These are phyloP conservation scores for Phenganax marumi DNA, from an alignment of 92 coral and sea anemone species.

Conservation along the genomic window DNA sequence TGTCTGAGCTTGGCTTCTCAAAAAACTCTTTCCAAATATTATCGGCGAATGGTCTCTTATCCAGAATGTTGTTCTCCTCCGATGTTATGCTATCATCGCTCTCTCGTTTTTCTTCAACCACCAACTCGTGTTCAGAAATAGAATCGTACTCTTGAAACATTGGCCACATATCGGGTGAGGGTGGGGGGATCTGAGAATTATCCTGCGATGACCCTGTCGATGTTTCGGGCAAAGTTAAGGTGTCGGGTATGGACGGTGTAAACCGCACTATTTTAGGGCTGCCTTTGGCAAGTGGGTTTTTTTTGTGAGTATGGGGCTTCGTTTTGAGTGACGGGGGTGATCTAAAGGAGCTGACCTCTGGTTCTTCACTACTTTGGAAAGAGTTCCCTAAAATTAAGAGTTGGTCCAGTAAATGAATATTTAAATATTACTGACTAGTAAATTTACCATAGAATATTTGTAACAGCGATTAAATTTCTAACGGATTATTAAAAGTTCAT, in stretches of 20 bases:
- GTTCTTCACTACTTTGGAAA: neutral
- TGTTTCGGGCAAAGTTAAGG: neutral
- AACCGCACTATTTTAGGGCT: neutral
- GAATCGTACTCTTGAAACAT: neutral
- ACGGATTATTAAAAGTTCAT: neutral
- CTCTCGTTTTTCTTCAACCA: neutral
- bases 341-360: neutral
- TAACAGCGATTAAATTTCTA: neutral
- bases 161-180: slow-evolving; percentile 4
- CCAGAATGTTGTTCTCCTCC: neutral
- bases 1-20: neutral
- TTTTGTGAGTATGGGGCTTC: neutral
- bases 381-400: neutral
- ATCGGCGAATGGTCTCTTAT: neutral
- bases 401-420: neutral
- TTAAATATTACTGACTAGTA: neutral
- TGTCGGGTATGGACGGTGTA: neutral
- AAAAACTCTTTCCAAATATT: neutral
- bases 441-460: neutral
- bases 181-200: neutral
- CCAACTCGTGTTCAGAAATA: slow-evolving; percentile 1
- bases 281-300: neutral
- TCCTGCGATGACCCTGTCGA: neutral
- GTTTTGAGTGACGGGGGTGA: neutral
- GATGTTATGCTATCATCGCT: neutral